phyloP scores from a whole-genome alignment of 2,113 vertebrate species.

The Aphelocoma coerulescens region DNA sequence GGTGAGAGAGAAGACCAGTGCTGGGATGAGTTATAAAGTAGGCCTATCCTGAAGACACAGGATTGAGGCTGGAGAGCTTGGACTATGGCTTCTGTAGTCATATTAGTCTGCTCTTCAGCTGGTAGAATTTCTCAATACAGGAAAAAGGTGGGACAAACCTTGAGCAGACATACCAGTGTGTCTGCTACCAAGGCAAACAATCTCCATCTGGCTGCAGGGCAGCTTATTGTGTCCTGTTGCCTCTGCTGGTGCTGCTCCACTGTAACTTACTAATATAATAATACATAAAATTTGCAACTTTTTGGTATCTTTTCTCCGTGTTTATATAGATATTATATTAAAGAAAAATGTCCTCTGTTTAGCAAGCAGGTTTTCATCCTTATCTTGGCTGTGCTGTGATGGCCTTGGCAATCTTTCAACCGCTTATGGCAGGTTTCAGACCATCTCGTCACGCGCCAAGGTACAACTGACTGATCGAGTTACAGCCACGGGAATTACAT shows the following conservation, averaged over 20 bases:
- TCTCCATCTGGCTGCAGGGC: neutral
- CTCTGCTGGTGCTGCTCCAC: neutral
- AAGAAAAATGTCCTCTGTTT: conserved; percentile 1
- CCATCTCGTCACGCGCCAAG: conserved; percentile 76
- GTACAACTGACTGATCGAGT: conserved; percentile 56
- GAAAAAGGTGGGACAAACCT: neutral
- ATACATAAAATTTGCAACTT: neutral
- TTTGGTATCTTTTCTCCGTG: neutral
- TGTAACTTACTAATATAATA: neutral
- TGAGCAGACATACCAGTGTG: neutral
- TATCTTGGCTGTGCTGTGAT: conserved; percentile 81
- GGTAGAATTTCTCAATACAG: neutral
- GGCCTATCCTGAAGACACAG: neutral
- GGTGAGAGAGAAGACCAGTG: neutral
- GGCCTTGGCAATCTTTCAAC: conserved; percentile 77
- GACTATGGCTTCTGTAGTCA: neutral
- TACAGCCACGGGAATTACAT: neutral
- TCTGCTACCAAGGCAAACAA: neutral
- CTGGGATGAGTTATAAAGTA: neutral
- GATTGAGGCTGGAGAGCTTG: neutral
- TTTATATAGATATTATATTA: neutral
- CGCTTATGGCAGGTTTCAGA: conserved; percentile 78
- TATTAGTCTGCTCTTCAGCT: neutral
- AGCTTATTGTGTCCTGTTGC: neutral
- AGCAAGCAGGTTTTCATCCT: conserved; percentile 85